Evolutionary conservation across 2,113 vertebrate genomes (phyloP).

Genomic region (Oplegnathus fasciatus): DNA sequence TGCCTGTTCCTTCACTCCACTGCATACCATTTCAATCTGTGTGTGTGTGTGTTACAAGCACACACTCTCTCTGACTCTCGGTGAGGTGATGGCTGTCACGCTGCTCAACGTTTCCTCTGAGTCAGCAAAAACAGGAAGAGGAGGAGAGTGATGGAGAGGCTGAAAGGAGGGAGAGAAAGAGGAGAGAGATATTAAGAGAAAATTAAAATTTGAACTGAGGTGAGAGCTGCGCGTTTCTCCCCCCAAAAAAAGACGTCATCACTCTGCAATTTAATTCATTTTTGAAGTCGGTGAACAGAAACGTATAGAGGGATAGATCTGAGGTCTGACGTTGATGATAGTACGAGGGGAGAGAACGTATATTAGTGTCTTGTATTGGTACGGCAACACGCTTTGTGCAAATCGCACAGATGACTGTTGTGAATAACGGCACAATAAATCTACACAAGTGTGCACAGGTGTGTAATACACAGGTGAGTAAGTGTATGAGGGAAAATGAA

Average conservation of each 20-base stretch:
- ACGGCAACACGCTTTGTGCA: neutral
- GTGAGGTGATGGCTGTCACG: constrained; percentile 78
- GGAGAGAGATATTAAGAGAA: constrained; percentile 36
- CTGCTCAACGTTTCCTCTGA: constrained; percentile 68
- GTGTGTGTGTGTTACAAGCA: constrained; percentile 7
- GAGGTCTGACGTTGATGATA: neutral
- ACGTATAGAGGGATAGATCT: neutral
- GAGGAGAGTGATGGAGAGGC: constrained; percentile 62
- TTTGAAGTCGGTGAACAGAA: neutral
- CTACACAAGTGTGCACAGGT: neutral
- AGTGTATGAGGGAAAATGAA: too few relatives aligned
- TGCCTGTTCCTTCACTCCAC: constrained; percentile 14
- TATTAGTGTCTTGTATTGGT: neutral
- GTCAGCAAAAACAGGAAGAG: constrained; percentile 73
- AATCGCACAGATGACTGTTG: neutral
- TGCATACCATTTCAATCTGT: constrained; percentile 30
- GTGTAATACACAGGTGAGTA: too few relatives aligned
- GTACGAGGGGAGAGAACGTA: neutral
- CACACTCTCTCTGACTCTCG: constrained; percentile 10
- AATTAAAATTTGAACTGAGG: constrained; percentile 41
- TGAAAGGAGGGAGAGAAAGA: constrained; percentile 21
- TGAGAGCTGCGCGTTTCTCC: constrained; percentile 21
- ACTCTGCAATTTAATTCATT: constrained; percentile 10
- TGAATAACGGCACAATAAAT: neutral
- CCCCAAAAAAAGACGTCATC: neutral